Evolutionary conservation across 2,797 vertebrate genomes (phyloP).

Genomic region (Borostomias antarcticus): DNA sequence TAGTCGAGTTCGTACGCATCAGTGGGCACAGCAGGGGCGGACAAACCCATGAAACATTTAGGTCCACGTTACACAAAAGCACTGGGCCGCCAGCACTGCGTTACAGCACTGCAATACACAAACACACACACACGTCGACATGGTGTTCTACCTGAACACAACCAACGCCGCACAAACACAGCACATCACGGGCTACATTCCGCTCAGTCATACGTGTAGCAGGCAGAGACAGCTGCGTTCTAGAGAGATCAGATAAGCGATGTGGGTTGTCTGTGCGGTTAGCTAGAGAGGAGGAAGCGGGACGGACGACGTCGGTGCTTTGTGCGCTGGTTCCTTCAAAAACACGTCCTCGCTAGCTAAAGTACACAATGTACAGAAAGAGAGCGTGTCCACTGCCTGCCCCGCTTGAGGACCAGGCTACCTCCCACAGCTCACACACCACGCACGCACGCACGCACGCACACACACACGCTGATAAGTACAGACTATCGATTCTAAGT

Average conservation of each 20-base stretch:
- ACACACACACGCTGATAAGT: neutral
- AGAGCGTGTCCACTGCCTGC: neutral
- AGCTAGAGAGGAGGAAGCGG: neutral
- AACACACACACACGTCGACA: neutral
- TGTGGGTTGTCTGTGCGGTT: neutral
- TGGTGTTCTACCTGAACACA: too few relatives aligned
- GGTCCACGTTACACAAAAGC: neutral
- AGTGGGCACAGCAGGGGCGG: constrained; percentile 35
- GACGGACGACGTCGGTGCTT: constrained; percentile 18
- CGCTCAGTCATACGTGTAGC: too few relatives aligned
- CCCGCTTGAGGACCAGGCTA: constrained; percentile 14
- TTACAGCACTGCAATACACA: neutral
- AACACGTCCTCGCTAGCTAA: constrained; percentile 23
- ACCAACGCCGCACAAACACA: too few relatives aligned
- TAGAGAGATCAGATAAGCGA: too few relatives aligned
- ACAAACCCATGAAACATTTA: constrained; percentile 43
- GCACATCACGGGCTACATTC: too few relatives aligned
- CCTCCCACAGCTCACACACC: constrained; percentile 5
- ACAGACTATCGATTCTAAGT: neutral
- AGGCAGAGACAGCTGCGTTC: too few relatives aligned
- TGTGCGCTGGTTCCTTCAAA: neutral
- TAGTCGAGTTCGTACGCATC: constrained; percentile 25
- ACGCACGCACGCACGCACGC: neutral
- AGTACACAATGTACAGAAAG: constrained; percentile 58
- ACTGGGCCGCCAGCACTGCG: neutral